A percentile compares a stretch with the other conserved stretches of the same genome.
Conservation (phyloP, 2,113 vertebrate species). For the Sylvietta virens region DNA sequence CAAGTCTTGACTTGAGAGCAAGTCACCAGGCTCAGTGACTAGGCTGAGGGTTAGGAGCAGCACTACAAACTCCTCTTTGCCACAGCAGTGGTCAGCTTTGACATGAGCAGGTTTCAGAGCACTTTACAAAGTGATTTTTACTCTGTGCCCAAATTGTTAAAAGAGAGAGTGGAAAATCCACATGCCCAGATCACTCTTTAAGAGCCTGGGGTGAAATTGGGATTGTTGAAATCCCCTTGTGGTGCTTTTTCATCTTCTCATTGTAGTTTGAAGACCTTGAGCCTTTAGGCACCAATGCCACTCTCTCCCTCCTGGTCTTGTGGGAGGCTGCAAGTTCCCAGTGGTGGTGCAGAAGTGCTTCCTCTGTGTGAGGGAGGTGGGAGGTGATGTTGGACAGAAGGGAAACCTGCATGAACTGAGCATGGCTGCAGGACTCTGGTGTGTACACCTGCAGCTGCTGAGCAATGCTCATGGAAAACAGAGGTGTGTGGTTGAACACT, state of each 20-base stretch:
- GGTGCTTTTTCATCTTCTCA: not conserved
- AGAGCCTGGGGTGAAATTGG: not conserved
- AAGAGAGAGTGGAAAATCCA: not conserved
- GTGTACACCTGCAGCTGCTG: not conserved
- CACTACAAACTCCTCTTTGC: not conserved
- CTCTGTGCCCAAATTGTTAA: not conserved
- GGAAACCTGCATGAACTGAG: not conserved
- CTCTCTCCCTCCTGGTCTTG: not conserved
- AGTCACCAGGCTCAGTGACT: not conserved
- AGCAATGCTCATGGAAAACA: not conserved
- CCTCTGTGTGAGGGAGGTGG: not conserved
- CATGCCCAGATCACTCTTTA: not conserved
- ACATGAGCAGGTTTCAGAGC: not conserved
- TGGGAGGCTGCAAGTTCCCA: accelerated
- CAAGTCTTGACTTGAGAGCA: too few species aligned
- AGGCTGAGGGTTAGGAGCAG: not conserved
- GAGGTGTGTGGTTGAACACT: not conserved
- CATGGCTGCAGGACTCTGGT: accelerated
- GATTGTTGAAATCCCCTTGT: not conserved
- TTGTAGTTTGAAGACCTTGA: not conserved
- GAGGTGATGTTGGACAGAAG: not conserved
- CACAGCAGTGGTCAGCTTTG: not conserved
- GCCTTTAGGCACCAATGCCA: not conserved
- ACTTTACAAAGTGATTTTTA: not conserved
- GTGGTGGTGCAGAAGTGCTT: not conserved